phyloP scores from a whole-genome alignment of 2,888 invertebrate species.

The Ectemnius cavifrons region DNA sequence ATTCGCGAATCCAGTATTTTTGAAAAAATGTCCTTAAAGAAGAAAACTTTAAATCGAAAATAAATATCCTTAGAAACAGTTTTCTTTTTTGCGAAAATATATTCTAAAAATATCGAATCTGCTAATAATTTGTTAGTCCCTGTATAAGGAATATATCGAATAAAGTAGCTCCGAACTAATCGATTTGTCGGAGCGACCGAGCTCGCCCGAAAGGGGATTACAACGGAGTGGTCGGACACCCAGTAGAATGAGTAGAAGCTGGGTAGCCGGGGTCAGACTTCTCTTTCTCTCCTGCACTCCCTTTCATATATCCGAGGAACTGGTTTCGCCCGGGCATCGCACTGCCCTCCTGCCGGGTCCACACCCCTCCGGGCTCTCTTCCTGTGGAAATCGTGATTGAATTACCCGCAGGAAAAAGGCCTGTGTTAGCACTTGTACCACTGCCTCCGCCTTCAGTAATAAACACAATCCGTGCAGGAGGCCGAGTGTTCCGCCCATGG shows the following conservation, averaged over 20 bases:
- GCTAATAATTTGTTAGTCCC: too few relatives aligned
- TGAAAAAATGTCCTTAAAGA: too few relatives aligned
- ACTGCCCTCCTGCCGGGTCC: slow-evolving; percentile 43
- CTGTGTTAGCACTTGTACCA: slow-evolving; percentile 15
- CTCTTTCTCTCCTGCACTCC: slow-evolving; percentile 41
- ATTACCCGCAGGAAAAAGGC: slow-evolving; percentile 47
- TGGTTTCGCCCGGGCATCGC: slow-evolving; percentile 59
- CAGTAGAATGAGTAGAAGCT: slow-evolving; percentile 45
- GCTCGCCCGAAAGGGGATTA: slow-evolving; percentile 13
- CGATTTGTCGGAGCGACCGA: too few relatives aligned
- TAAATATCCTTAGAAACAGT: too few relatives aligned
- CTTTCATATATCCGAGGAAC: slow-evolving; percentile 57
- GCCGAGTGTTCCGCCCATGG: slow-evolving; percentile 21
- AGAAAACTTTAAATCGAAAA: too few relatives aligned
- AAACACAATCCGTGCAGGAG: slow-evolving; percentile 40
- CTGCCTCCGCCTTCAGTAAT: slow-evolving; percentile 28
- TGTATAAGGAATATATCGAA: neutral
- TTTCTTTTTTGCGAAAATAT: too few relatives aligned
- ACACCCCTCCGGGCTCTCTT: slow-evolving; percentile 12
- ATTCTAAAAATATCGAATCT: neutral
- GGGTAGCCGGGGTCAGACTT: slow-evolving; percentile 47
- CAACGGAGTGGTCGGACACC: slow-evolving; percentile 47
- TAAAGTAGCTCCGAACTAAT: too few relatives aligned
- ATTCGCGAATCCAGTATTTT: too few relatives aligned
- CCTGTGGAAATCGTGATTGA: slow-evolving; percentile 52